These are phyloP conservation scores for Sinohyriopsis cumingii DNA, from an alignment of 2,888 invertebrate genomes.

Conservation along the genomic window DNA sequence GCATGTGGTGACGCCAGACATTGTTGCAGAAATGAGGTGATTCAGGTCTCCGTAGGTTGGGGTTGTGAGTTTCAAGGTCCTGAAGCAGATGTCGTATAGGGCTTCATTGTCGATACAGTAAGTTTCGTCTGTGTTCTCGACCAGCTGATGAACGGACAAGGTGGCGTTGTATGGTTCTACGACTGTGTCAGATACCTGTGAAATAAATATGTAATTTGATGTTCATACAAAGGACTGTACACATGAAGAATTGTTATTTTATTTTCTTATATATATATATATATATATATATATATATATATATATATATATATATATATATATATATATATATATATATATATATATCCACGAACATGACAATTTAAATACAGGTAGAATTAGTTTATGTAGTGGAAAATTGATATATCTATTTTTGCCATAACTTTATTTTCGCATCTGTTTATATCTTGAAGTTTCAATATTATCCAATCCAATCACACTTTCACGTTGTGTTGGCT, in stretches of 20 bases:
- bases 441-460: no score
- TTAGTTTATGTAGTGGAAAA: no score
- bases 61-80: slow-evolving; percentile 85
- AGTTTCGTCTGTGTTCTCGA: slow-evolving; percentile 92
- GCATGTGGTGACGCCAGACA: slow-evolving; percentile 82
- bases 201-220: slow-evolving; percentile 7
- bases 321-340: slow-evolving; percentile 1
- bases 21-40: slow-evolving; percentile 79
- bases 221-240: background rate
- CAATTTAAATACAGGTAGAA: no score
- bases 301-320: background rate
- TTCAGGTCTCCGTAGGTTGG: slow-evolving; percentile 93
- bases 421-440: no score
- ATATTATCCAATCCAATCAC: no score
- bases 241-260: no score
- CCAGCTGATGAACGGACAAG: slow-evolving; percentile 79
- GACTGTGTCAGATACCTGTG: slow-evolving; percentile 82
- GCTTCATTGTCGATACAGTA: slow-evolving; percentile 94
- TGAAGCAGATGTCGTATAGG: slow-evolving; percentile 90
- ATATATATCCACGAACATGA: background rate
- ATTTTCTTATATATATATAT: no score
- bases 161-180: slow-evolving; percentile 87
- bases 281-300: no score
- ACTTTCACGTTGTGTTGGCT: no score
- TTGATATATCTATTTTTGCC: no score